Percentiles rank a stretch among this genome's conserved stretches.
phyloP scores from a whole-genome alignment of 2,888 invertebrate species.

The Drosophila paramelanica region DNA sequence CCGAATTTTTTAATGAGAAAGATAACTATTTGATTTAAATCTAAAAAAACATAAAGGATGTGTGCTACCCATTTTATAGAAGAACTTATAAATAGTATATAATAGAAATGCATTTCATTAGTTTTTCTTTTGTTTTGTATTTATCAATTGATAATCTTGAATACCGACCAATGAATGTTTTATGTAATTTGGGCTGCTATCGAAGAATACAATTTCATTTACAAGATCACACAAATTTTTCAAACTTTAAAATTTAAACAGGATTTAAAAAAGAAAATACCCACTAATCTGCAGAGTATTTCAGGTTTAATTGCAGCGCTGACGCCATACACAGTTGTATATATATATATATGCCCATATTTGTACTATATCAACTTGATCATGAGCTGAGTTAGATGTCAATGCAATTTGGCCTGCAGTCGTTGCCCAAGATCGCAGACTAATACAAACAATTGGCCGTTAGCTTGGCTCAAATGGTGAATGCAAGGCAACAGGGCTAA shows the following conservation, averaged over 20 bases:
- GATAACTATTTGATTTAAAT: conserved; percentile 21
- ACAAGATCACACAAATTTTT: too few species aligned
- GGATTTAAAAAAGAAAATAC: not conserved
- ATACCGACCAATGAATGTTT: too few species aligned
- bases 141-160: too few species aligned
- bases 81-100: too few species aligned
- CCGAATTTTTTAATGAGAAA: not conserved
- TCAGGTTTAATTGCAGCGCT: not conserved
- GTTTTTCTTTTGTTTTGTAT: too few species aligned
- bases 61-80: too few species aligned
- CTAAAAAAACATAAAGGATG: conserved; percentile 4
- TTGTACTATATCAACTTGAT: conserved; percentile 12
- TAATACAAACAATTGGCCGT: conserved; percentile 56
- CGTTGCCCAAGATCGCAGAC: conserved; percentile 17
- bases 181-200: too few species aligned
- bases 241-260: too few species aligned
- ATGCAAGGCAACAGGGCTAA: conserved; percentile 9
- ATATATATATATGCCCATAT: too few species aligned
- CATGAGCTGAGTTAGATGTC: conserved; percentile 18
- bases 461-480: conserved; percentile 25
- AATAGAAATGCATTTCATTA: too few species aligned
- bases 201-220: too few species aligned
- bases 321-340: not conserved
- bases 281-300: conserved; percentile 3
- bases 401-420: conserved; percentile 12